phyloP scores from a whole-genome alignment of 2,797 vertebrate species.

The Takifugu rubripes region DNA sequence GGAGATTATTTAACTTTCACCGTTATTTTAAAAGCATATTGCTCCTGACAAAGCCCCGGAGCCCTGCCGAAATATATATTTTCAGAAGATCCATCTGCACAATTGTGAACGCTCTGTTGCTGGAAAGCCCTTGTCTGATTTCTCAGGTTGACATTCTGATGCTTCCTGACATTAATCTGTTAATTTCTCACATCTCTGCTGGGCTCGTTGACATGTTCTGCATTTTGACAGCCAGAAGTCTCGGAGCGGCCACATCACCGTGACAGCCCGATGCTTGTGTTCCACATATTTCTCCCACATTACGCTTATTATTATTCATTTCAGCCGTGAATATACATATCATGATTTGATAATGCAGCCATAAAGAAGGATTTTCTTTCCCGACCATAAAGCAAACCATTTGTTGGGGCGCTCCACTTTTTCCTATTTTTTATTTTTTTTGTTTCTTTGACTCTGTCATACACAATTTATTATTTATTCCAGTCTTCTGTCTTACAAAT shows the following conservation, averaged over 20 bases:
- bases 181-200: conserved; percentile 2
- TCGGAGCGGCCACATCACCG: conserved; percentile 29
- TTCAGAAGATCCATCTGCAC: background rate
- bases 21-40: background rate
- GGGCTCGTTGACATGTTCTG: conserved; percentile 22
- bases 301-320: conserved; percentile 56
- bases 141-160: background rate
- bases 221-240: conserved; percentile 28
- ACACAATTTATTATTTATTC: conserved; percentile 79
- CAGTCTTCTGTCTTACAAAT: conserved; percentile 76
- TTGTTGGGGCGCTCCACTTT: conserved; percentile 57
- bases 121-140: conserved; percentile 15
- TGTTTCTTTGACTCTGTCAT: conserved; percentile 69
- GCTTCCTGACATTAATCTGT: no score
- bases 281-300: conserved; percentile 45
- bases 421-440: conserved; percentile 46
- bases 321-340: conserved; percentile 65
- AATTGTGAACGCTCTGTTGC: background rate
- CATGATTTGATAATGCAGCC: conserved; percentile 67
- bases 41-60: background rate
- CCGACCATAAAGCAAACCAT: conserved; percentile 63
- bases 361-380: conserved; percentile 57
- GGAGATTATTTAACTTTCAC: background rate
- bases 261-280: conserved; percentile 32
- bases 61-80: background rate